These are phyloP conservation scores for Oedothorax gibbosus DNA, from an alignment of 1,140 invertebrate species.

Conservation along the genomic window DNA sequence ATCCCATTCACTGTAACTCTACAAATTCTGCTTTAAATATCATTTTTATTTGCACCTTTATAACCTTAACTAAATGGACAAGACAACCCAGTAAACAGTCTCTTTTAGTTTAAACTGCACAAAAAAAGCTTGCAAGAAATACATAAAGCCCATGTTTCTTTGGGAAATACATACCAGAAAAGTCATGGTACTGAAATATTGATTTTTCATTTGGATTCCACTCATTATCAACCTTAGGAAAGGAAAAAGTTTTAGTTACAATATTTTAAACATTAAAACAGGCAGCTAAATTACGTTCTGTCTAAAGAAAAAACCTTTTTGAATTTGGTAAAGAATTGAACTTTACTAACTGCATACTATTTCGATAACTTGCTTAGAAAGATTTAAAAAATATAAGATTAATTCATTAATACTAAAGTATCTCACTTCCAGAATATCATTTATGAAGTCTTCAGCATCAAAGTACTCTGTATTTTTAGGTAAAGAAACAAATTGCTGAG, in stretches of 20 bases:
- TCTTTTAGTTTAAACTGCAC: too few species aligned
- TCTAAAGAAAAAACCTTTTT: not conserved
- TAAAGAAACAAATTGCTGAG: not conserved
- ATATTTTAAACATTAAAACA: not conserved
- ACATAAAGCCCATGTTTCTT: too few species aligned
- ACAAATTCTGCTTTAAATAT: too few species aligned
- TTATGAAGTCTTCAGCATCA: not conserved
- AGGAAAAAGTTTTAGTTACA: not conserved
- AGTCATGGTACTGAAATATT: not conserved
- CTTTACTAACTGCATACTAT: not conserved
- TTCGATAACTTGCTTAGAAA: not conserved
- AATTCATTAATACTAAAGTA: not conserved
- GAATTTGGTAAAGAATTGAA: not conserved
- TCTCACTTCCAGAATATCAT: not conserved
- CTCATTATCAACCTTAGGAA: constrained; percentile 10
- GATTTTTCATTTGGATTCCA: not conserved
- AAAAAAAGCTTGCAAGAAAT: too few species aligned
- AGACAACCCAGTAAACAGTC: too few species aligned
- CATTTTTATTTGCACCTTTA: too few species aligned
- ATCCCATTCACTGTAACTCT: too few species aligned
- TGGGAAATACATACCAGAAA: not conserved
- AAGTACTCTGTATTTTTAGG: not conserved
- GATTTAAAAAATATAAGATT: not conserved
- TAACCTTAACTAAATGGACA: too few species aligned
- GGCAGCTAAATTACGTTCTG: not conserved